Evolutionary conservation across 2,888 invertebrate genomes (phyloP), one percentile per base, ranked within the genome.

Genomic region (Unio pictorum): DNA sequence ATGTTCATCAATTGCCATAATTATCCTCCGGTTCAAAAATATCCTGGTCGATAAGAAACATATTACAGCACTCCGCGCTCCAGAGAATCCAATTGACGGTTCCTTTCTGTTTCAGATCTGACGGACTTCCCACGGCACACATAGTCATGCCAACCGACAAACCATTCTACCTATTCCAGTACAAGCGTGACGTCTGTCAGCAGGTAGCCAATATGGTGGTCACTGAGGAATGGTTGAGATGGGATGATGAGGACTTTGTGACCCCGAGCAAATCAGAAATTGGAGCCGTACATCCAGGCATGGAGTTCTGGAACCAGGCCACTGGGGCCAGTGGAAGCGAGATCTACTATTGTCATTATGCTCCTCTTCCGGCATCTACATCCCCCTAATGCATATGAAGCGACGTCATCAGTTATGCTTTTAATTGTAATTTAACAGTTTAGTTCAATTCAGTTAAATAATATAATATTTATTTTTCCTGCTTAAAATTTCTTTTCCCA

Each of bases 91-190:
- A 45, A 45, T 4, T 11, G 45, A 45, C 15, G 45, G 45, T 15
- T 15, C 45, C 45, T 45, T 45, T 7, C 58, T 57, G 5, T 71
- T 75, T 20, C 71, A 79, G 78, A 66, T 71, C 72, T 66, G 78
- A 79, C 58, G 78, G 69, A 55, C 58, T 74, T 54, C 74, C 76
- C 17, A 74, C 75, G 0, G 75, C 74, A 64, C 57, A 71, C 28
- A 74, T 78, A 11, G 60, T 76, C 23, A 61, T 78, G 8, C 78
- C 78, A n/a, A 74, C 76, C 18, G 74, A 73, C 64, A 71, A 64
- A 28, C 70, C 78, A 55, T 79, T 79, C 69, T 79, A 79, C 61
- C 68, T 79, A n/a, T 76, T 79, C 76, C 76, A 79, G 63, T 74
- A 79, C 62, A 75, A 74, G 61, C 66, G 75, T 30, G 75, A 76